Evolutionary conservation across 2,113 vertebrate genomes (phyloP).

Genomic region (Melanerpes formicivorus): DNA sequence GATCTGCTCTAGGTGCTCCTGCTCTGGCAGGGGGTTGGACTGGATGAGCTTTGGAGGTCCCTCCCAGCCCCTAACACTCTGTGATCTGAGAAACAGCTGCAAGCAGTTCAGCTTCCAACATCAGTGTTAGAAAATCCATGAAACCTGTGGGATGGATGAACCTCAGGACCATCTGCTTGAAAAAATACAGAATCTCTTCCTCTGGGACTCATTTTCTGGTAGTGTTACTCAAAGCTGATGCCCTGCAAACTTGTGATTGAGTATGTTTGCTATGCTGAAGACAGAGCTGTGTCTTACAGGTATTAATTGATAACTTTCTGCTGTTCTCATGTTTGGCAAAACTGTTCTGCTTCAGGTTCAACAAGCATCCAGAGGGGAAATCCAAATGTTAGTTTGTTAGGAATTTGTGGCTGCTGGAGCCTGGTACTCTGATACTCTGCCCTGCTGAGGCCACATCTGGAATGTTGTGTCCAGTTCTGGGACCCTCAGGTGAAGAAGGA

Average conservation of each 20-base stretch:
- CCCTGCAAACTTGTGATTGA: not conserved
- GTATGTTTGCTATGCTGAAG: not conserved
- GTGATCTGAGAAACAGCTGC: not conserved
- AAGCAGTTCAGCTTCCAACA: not conserved
- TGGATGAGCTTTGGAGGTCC: no score
- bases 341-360: not conserved
- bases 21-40: no score
- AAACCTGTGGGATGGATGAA: fast-evolving
- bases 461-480: no score
- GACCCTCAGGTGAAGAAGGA: no score
- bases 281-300: not conserved
- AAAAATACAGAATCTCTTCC: not conserved
- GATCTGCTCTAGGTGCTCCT: no score
- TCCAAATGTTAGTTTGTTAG: not conserved
- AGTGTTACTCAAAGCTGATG: not conserved
- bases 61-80: no score
- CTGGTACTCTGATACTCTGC: not conserved
- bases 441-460: no score
- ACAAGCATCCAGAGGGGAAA: not conserved
- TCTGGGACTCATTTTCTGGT: not conserved
- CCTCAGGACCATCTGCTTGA: not conserved
- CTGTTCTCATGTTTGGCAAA: not conserved
- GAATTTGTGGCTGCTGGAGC: not conserved
- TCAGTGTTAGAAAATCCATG: not conserved
- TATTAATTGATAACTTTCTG: not conserved